phyloP scores from a whole-genome alignment of 2,888 invertebrate species.

The Formica aserva region DNA sequence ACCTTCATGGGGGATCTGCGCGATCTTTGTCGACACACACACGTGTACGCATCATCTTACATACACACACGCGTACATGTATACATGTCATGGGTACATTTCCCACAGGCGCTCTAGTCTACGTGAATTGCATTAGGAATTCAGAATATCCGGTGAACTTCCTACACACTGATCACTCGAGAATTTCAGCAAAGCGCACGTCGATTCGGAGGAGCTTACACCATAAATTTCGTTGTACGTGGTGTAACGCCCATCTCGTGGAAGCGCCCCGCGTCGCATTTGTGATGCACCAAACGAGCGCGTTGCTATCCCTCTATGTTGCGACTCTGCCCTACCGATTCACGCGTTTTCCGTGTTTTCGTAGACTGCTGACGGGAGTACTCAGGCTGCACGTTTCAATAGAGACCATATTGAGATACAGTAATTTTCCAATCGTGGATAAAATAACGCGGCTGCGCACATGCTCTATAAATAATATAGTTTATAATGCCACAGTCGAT shows the following conservation, averaged over 20 bases:
- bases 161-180: constrained; percentile 77
- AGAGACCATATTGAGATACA: constrained; percentile 3
- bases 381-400: constrained; percentile 2
- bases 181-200: constrained; percentile 77
- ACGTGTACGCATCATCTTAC: not conserved
- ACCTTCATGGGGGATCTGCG: constrained; percentile 17
- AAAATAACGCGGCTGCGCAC: not conserved
- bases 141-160: constrained; percentile 77
- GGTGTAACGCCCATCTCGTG: constrained; percentile 68
- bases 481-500: not conserved
- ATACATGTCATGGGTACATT: constrained; percentile 66
- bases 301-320: constrained; percentile 43
- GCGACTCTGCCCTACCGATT: constrained; percentile 37
- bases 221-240: constrained; percentile 75
- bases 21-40: constrained; percentile 43
- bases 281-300: constrained; percentile 66
- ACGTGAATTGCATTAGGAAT: constrained; percentile 78
- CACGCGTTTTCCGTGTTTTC: constrained; percentile 52
- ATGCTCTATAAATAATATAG: not conserved
- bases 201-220: constrained; percentile 77
- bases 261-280: constrained; percentile 67
- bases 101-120: constrained; percentile 76
- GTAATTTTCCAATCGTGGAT: constrained; percentile 15
- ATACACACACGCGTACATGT: not conserved
- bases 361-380: not conserved